Evolutionary conservation across 1,140 invertebrate species (phyloP).

Genomic region (Elysia chlorotica): DNA sequence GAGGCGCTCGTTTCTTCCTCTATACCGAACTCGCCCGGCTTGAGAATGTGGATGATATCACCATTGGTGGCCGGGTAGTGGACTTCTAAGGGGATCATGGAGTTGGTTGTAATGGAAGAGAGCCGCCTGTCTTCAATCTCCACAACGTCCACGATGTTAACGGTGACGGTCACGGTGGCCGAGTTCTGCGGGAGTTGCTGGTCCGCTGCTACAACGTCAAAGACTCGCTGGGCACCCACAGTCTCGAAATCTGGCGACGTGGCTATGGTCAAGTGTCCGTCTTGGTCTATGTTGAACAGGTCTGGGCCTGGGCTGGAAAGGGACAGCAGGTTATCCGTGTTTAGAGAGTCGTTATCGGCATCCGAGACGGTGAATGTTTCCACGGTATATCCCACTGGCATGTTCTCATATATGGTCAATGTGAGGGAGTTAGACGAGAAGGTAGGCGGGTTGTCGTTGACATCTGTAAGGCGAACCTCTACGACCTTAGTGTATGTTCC

Average conservation of each 20-base stretch:
- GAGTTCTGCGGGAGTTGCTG: background rate
- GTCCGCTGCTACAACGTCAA: background rate
- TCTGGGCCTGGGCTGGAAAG: background rate
- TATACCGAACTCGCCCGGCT: slow-evolving; percentile 8
- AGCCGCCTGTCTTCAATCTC: background rate
- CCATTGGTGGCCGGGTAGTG: slow-evolving; percentile 5
- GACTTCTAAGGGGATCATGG: slow-evolving; percentile 10
- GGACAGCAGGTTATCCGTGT: background rate
- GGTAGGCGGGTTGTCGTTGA: slow-evolving; percentile 4
- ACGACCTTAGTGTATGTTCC: background rate
- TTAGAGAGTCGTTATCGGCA: background rate
- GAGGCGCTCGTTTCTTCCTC: background rate
- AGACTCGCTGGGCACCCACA: background rate
- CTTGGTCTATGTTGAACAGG: slow-evolving; percentile 1
- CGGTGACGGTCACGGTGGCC: background rate
- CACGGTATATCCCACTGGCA: background rate
- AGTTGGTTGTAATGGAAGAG: background rate
- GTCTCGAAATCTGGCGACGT: slow-evolving; percentile 6
- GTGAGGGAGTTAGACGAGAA: background rate
- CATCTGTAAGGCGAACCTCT: background rate
- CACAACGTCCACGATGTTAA: background rate
- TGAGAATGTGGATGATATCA: background rate
- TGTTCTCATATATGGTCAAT: slow-evolving; percentile 2
- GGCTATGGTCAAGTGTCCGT: background rate
- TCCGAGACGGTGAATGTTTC: background rate